These are phyloP conservation scores for Lepas anatifera DNA, from an alignment of 2,888 invertebrate species.

Conservation along the genomic window DNA sequence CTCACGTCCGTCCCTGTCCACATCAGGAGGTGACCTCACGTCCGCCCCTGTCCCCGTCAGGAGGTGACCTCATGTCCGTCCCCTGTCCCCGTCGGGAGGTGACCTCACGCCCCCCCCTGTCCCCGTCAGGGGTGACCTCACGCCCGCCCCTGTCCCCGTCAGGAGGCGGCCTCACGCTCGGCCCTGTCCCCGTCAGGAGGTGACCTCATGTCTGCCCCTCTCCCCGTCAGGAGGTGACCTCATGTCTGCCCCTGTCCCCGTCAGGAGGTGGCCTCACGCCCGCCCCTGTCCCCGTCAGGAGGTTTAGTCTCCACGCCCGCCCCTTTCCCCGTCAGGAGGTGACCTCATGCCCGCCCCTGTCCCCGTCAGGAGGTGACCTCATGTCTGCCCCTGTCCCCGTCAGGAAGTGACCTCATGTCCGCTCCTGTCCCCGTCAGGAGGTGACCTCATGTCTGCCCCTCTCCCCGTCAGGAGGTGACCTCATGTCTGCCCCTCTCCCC, in stretches of 20 bases:
- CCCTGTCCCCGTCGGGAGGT: too few relatives aligned
- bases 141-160: too few relatives aligned
- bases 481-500: not conserved
- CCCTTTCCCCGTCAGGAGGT: too few relatives aligned
- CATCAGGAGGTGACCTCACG: not conserved
- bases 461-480: not conserved
- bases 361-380: too few relatives aligned
- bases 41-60: not conserved
- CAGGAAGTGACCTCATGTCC: too few relatives aligned
- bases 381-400: too few relatives aligned
- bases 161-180: too few relatives aligned
- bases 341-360: too few relatives aligned
- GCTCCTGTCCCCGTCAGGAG: too few relatives aligned
- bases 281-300: not conserved
- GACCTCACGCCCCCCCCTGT: too few relatives aligned
- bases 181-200: too few relatives aligned
- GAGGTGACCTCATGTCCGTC: not conserved
- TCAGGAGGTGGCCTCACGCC: not conserved
- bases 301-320: not conserved
- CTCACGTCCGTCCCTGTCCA: not conserved
- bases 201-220: not conserved
- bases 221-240: not conserved
- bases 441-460: not conserved
- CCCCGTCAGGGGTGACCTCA: too few relatives aligned
- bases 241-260: not conserved